These are phyloP conservation scores for Ectemnius lituratus DNA, from an alignment of 2,888 invertebrate species.

Conservation along the genomic window DNA sequence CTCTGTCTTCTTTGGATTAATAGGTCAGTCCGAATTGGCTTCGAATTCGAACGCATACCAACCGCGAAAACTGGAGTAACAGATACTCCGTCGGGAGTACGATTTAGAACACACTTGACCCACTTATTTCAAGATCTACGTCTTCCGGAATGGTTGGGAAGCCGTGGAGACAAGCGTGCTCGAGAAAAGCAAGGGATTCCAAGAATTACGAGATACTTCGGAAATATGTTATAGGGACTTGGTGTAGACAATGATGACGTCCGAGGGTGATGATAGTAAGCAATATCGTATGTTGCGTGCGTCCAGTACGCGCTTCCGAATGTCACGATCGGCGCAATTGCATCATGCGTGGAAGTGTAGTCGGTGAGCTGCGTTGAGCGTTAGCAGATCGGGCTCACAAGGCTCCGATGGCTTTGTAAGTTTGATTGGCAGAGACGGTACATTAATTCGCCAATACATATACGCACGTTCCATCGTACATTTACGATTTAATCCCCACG, in stretches of 20 bases:
- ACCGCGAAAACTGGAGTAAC: not conserved
- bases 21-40: no score
- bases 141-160: not conserved
- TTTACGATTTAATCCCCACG: not conserved
- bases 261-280: not conserved
- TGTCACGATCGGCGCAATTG: not conserved
- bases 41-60: no score
- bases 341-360: not conserved
- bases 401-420: not conserved
- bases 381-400: no score
- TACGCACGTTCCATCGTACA: not conserved
- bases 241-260: not conserved
- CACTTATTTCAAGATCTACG: not conserved
- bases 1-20: no score
- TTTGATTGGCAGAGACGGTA: not conserved
- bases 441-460: not conserved
- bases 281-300: not conserved
- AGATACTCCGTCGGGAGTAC: not conserved
- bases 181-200: not conserved
- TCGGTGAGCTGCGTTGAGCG: no score
- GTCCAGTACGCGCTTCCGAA: not conserved
- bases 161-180: not conserved
- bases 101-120: slow-evolving; percentile 1
- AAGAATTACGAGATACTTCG: no score
- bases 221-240: no score